Base-by-base conservation (phyloP, 2,113 vertebrate species). In the Nothobranchius kuhntae region DNA sequence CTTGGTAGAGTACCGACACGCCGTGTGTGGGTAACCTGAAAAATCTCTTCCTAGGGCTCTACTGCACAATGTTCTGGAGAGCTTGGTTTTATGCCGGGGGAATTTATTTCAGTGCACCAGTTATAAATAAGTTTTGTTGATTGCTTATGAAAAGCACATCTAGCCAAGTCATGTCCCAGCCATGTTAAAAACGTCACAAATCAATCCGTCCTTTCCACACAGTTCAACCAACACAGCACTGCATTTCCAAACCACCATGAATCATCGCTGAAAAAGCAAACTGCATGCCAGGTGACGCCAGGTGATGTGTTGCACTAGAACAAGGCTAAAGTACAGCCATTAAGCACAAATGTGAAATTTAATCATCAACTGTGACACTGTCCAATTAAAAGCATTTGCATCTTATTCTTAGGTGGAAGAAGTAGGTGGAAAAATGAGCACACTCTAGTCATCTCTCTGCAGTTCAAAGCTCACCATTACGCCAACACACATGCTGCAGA, bases 401-500 rank as follows among this genome's bases (percentile, higher is more conserved):
- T 90, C 75, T 75, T 50, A 58, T 78, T 68, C 47, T 70, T 24
- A 5, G 14, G 35, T 47, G 67, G 64, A 69, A 65, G 57, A 50
- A 56, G 88, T 89, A 67, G 73, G 83, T 68, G 76, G 74, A 38
- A 73, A 71, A 63, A 68, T 4, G 6, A 60, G 61, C 68, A 62
- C 45, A 61, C 15, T 58, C 2, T 36, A 54, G n/a, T 71, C 68
- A 66, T 68, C 48, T 45, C 48, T 50, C 75, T 76, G 72, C 38
- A 75, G 54, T 75, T 72, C 44, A 3, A 30, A 75, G 65, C 78
- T 81, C 55, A 70, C 52, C 71, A 82, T 79, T 59, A 78, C 82
- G 53, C 88, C 86, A 83, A 88, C 79, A 83, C 87, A 83, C 71
- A 74, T 46, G 44, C 81, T 86, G 76, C 71, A 79, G 68, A 82